These are phyloP conservation scores for Baccha elongata DNA, from an alignment of 2,888 invertebrate genomes.

Conservation along the genomic window DNA sequence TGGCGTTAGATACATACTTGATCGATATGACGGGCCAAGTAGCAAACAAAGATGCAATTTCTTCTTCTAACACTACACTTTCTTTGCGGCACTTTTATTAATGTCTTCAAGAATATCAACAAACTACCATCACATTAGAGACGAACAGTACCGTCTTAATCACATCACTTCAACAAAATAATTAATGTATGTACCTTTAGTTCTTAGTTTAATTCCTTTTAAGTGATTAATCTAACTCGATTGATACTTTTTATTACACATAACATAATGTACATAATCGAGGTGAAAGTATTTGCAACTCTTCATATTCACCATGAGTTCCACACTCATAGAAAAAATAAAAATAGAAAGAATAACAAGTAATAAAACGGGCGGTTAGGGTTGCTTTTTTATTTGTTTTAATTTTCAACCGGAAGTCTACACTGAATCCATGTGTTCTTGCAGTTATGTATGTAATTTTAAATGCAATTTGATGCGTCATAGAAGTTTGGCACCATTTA, in stretches of 20 bases:
- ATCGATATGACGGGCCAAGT: conserved; percentile 25
- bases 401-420: conserved; percentile 64
- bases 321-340: conserved; percentile 51
- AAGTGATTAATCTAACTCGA: conserved; percentile 55
- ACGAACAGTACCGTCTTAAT: neutral
- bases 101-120: neutral
- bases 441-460: conserved; percentile 1
- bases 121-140: neutral
- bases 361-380: conserved; percentile 44
- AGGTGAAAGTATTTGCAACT: conserved; percentile 43
- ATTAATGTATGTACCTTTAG: neutral
- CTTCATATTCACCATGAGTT: conserved; percentile 54
- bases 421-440: conserved; percentile 60
- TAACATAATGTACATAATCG: conserved; percentile 53
- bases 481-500: neutral
- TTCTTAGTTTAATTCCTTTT: conserved; percentile 10
- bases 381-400: conserved; percentile 45
- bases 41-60: conserved; percentile 20
- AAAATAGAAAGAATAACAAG: conserved; percentile 41
- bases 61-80: neutral
- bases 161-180: neutral
- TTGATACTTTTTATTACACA: conserved; percentile 34
- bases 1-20: conserved; percentile 39
- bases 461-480: neutral
- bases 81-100: neutral